Evolutionary conservation across 2,888 invertebrate genomes (phyloP).

Genomic region (Argynnis bischoffii): DNA sequence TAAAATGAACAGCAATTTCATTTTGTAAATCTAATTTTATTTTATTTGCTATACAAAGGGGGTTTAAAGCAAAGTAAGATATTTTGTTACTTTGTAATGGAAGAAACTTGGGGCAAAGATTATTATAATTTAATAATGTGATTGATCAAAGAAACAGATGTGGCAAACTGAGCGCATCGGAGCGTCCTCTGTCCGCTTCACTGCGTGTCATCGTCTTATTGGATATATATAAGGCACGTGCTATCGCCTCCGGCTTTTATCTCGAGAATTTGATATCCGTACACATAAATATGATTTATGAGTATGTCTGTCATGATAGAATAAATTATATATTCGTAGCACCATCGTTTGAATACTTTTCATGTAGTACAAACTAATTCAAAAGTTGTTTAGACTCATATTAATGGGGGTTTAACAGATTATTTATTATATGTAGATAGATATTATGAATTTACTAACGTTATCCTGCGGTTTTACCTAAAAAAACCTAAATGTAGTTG

Average conservation of each 20-base stretch:
- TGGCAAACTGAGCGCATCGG: conserved; percentile 24
- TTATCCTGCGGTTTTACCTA: too few species aligned
- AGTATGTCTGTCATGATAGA: not conserved
- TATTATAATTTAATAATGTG: conserved; percentile 24
- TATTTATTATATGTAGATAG: too few species aligned
- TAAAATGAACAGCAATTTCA: too few species aligned
- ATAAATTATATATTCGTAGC: too few species aligned
- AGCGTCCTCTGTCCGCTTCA: conserved; percentile 19
- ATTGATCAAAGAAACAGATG: conserved; percentile 33
- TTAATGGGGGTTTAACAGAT: too few species aligned
- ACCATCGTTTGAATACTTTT: too few species aligned
- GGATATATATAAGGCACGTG: conserved; percentile 15
- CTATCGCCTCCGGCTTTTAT: conserved; percentile 17
- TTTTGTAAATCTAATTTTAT: too few species aligned
- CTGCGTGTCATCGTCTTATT: conserved; percentile 24
- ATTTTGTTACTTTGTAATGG: not conserved
- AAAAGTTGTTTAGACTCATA: too few species aligned
- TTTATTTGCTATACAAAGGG: too few species aligned
- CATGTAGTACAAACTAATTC: too few species aligned
- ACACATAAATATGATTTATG: not conserved
- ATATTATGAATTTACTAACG: too few species aligned
- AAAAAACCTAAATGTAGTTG: too few species aligned
- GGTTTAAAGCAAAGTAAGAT: not conserved
- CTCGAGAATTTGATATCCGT: conserved; percentile 1
- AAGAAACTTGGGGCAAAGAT: conserved; percentile 4